A percentile compares a stretch with the other conserved stretches of the same genome.
phyloP scores from a whole-genome alignment of 2,888 invertebrate species.

The Drosophila limbata region DNA sequence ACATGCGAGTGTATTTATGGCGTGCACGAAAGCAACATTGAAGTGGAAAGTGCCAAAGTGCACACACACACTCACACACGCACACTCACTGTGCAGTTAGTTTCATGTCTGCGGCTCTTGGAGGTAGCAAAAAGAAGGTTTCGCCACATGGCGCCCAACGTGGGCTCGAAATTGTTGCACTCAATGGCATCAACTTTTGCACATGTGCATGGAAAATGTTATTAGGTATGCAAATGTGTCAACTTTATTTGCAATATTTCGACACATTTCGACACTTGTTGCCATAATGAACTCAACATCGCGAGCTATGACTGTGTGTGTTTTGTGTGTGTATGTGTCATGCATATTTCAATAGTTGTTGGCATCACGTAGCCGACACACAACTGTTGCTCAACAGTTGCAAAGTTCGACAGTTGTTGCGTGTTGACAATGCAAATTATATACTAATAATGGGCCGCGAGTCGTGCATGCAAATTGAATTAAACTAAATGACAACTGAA shows the following conservation, averaged over 20 bases:
- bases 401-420: conserved; percentile 35
- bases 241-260: conserved; percentile 83
- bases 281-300: conserved; percentile 75
- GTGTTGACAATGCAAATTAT: conserved; percentile 39
- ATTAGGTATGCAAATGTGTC: conserved; percentile 85
- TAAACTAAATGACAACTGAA: conserved; percentile 66
- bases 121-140: conserved; percentile 26
- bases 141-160: conserved; percentile 15
- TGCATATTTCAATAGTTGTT: conserved; percentile 59
- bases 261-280: conserved; percentile 83
- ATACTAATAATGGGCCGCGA: conserved; percentile 66
- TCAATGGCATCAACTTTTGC: conserved; percentile 46
- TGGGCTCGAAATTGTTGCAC: conserved; percentile 46
- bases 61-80: conserved; percentile 24
- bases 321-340: conserved; percentile 28
- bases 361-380: conserved; percentile 44
- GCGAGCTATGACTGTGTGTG: conserved; percentile 8
- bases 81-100: conserved; percentile 4
- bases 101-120: conserved; percentile 41
- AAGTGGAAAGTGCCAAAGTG: conserved; percentile 74
- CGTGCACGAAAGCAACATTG: conserved; percentile 65
- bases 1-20: conserved; percentile 50
- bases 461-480: conserved; percentile 72
- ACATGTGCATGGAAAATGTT: conserved; percentile 76
- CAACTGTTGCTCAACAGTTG: conserved; percentile 72